Percentiles rank a stretch among this genome's conserved stretches.
Conservation (phyloP, 2,113 vertebrate species). For the Grallaria varia region DNA sequence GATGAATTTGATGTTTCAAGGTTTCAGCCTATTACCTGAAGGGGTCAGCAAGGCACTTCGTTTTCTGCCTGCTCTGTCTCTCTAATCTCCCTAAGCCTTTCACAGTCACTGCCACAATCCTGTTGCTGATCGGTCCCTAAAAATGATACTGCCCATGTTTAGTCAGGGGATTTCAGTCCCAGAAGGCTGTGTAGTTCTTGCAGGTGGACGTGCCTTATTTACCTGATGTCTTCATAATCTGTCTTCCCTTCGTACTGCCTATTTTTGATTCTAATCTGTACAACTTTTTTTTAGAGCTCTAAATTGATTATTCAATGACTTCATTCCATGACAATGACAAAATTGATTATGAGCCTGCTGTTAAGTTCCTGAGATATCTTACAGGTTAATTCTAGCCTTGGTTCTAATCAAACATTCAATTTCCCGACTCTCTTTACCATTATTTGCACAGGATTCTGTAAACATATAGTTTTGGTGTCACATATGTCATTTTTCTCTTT, state of each 20-base stretch:
- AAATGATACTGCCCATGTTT: background rate
- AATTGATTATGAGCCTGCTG: background rate
- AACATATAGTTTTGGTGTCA: background rate
- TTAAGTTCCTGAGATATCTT: background rate
- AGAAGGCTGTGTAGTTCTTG: background rate
- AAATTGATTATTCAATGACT: too few species aligned
- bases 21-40: constrained; percentile 29
- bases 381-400: background rate
- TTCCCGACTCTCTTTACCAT: background rate
- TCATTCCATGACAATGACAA: too few species aligned
- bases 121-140: background rate
- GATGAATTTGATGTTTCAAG: background rate
- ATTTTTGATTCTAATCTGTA: background rate
- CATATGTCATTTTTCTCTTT: too few species aligned
- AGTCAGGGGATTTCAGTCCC: background rate
- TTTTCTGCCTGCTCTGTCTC: background rate
- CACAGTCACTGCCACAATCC: background rate
- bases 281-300: too few species aligned
- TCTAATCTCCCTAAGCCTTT: background rate
- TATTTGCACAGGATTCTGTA: background rate
- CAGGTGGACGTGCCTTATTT: background rate
- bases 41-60: constrained; percentile 41
- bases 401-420: background rate
- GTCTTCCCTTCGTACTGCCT: background rate
- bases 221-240: background rate